Evolutionary conservation across 64 coral and sea anemone species (phyloP), one percentile per base, ranked within the genome.

Genomic region (Exaiptasia diaphana): DNA sequence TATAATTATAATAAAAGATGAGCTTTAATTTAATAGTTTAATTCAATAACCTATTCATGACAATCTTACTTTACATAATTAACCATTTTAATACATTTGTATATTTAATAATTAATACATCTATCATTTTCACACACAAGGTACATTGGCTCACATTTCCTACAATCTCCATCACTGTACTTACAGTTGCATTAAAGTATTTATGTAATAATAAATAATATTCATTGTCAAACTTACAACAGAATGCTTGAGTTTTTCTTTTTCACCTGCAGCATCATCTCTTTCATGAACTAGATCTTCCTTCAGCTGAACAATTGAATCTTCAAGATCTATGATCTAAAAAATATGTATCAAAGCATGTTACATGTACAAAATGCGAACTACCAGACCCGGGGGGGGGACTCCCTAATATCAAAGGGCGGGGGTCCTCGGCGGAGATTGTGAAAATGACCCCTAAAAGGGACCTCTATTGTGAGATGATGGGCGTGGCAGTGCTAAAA

Each of bases 261-360:
- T 99, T 49, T 99, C 95, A 18, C 65, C 30, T 20, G 41, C 59
- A 5, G 95, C 95, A 35, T 92, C 90, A 34, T 92, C 95, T 70
- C 95, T 78, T 82, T 99, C 95, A 61, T 80, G 68, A 59, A 78
- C 80, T 7, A 99, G 57, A 41, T 93, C 95, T 26, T 99, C 95
- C 45, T 93, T 99, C 20, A 99, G 53, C 28, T 99, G 95, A 53
- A 93, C 85, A 58, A 99, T 93, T 0, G 95, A 99, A 20, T 99
- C 95, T 76, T 99, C 95, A 2, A 99, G 68, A n/a, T 89, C 89
- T 71, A 99, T 99, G 29, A 99, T 99, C 95, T 99, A 20, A 41
- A 46, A 54, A 83, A n/a, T n/a, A n/a, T n/a, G n/a, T n/a, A n/a
- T n/a, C n/a, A n/a, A n/a, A n/a, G n/a, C n/a, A n/a, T n/a, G n/a